phyloP scores from a whole-genome alignment of 1,140 invertebrate species.

The Platorchestia sp. region DNA sequence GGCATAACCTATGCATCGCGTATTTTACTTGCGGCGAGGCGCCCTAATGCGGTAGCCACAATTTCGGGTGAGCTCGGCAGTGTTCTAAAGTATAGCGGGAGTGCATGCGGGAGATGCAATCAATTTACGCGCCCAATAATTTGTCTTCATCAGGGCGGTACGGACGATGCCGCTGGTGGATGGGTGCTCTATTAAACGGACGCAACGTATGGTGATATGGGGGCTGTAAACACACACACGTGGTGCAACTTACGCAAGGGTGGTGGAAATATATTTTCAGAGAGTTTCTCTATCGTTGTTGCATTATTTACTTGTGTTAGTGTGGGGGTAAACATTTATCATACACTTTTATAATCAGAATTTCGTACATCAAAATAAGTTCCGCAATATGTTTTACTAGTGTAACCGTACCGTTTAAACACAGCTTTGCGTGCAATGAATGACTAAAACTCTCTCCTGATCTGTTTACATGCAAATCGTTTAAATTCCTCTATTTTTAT shows the following conservation, averaged over 20 bases:
- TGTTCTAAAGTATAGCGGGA: conserved; percentile 25
- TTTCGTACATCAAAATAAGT: no score
- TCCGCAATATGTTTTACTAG: no score
- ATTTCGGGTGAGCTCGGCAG: conserved; percentile 18
- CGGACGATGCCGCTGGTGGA: conserved; percentile 1
- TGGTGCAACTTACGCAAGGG: background rate
- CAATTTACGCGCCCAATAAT: conserved; percentile 45
- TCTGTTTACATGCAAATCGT: no score
- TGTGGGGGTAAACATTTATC: no score
- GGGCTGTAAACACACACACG: background rate
- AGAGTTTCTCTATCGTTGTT: background rate
- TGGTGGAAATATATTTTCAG: no score
- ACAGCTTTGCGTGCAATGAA: no score
- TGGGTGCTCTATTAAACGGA: conserved; percentile 18
- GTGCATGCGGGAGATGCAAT: conserved; percentile 51
- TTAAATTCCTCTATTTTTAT: no score
- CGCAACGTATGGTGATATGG: background rate
- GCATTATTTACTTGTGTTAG: no score
- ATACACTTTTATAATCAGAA: no score
- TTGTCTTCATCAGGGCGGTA: conserved; percentile 33
- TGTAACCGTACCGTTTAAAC: no score
- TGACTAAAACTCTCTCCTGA: no score
- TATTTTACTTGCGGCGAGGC: background rate
- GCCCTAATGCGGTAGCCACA: background rate
- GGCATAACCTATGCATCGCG: conserved; percentile 5